Percentiles rank a stretch among this genome's conserved stretches.
Conservation (phyloP, 2,797 vertebrate species). For the Lophius americanus region DNA sequence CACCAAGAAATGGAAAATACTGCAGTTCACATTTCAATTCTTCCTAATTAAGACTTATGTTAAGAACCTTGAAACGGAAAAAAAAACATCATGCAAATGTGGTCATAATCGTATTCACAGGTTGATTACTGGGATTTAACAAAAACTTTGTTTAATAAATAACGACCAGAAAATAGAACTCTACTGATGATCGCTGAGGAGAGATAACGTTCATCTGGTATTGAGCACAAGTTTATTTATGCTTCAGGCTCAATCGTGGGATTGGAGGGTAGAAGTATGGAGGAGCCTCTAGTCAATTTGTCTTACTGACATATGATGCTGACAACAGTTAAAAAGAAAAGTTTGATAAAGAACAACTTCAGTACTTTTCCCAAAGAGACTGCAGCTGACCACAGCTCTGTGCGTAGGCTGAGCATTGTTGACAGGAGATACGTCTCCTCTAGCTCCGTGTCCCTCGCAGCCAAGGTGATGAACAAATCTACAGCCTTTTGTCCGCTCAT, state of each 20-base stretch:
- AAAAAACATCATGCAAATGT: constrained; percentile 73
- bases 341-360: constrained; percentile 78
- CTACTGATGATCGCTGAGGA: constrained; percentile 33
- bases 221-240: constrained; percentile 62
- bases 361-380: constrained; percentile 77
- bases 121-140: constrained; percentile 47
- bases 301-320: constrained; percentile 75
- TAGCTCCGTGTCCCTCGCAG: constrained; percentile 71
- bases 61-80: constrained; percentile 45
- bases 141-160: constrained; percentile 42
- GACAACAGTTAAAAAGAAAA: constrained; percentile 78
- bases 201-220: constrained; percentile 36
- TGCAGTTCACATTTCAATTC: constrained; percentile 53
- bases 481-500: constrained; percentile 64
- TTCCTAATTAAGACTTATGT: constrained; percentile 48
- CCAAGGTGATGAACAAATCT: constrained; percentile 65
- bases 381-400: constrained; percentile 70
- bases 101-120: constrained; percentile 71
- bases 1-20: constrained; percentile 54
- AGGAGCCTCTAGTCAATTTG: constrained; percentile 72
- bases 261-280: constrained; percentile 56
- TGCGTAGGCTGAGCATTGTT: constrained; percentile 72
- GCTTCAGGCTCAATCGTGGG: constrained; percentile 64
- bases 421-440: constrained; percentile 80
- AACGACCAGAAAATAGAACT: constrained; percentile 50